A percentile compares a stretch with the other conserved stretches of the same genome.
These are phyloP conservation scores for Ophion slaviceki DNA, from an alignment of 2,888 invertebrate genomes.

Conservation along the genomic window DNA sequence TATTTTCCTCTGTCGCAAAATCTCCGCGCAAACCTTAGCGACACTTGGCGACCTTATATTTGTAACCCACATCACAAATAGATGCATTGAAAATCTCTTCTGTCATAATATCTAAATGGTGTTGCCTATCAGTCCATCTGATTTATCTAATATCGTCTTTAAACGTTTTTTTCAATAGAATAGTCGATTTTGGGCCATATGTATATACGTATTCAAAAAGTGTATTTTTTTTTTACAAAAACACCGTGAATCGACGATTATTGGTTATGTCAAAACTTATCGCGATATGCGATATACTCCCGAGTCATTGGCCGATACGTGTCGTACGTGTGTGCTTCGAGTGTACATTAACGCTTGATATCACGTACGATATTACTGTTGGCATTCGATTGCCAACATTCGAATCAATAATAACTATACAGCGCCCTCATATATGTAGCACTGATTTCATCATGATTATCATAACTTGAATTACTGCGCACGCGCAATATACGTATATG, in stretches of 20 bases:
- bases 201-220: background rate
- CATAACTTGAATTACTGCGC: background rate
- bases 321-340: conserved; percentile 4
- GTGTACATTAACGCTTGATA: conserved; percentile 11
- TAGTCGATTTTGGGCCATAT: background rate
- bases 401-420: conserved; percentile 63
- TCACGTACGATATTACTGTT: background rate
- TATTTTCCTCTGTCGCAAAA: background rate
- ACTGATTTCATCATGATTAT: background rate
- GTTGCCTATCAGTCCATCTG: too few species aligned
- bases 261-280: conserved; percentile 18
- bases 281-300: background rate
- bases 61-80: too few species aligned
- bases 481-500: background rate
- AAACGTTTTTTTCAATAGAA: background rate
- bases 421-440: background rate
- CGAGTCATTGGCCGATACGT: conserved; percentile 46
- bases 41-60: too few species aligned
- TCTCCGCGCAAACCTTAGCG: too few species aligned
- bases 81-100: too few species aligned
- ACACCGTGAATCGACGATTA: background rate
- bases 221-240: background rate
- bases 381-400: conserved; percentile 21
- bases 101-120: too few species aligned
- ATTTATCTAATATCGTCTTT: too few species aligned